Conservation (phyloP, 2,113 vertebrate genomes). For the Ammodytes marinus region DNA sequence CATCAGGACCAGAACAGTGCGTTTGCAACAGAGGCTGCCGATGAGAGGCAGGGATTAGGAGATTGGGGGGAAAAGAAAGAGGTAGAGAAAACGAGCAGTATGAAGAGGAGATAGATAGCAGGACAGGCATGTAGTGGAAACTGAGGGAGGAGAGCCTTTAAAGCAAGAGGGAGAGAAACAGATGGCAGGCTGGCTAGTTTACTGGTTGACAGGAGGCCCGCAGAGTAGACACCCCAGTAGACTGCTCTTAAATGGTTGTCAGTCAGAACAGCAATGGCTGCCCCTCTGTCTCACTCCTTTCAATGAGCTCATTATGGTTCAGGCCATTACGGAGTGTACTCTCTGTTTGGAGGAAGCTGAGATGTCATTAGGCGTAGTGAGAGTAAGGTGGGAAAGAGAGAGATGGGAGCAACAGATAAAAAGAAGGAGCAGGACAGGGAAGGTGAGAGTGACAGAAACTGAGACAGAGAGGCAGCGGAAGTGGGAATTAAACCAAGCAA, state of each 20-base stretch:
- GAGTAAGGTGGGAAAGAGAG: slow-evolving; percentile 18
- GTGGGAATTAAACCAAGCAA: background rate
- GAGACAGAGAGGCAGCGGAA: background rate
- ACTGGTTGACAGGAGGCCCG: slow-evolving; percentile 40
- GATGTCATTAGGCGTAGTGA: slow-evolving; percentile 48
- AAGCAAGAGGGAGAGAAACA: slow-evolving; percentile 8
- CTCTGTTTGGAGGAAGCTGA: slow-evolving; percentile 53
- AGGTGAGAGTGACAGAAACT: slow-evolving; percentile 1
- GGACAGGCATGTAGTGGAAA: slow-evolving; percentile 37
- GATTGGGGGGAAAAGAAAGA: background rate
- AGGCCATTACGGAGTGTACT: slow-evolving; percentile 47
- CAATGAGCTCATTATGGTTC: slow-evolving; percentile 71
- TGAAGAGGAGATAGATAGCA: slow-evolving; percentile 4
- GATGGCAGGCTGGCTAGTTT: slow-evolving; percentile 26
- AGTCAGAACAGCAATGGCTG: slow-evolving; percentile 42
- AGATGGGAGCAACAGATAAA: slow-evolving; percentile 4
- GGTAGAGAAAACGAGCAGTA: background rate
- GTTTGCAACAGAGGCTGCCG: background rate
- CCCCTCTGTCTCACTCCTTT: slow-evolving; percentile 49
- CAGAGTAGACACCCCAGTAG: slow-evolving; percentile 37
- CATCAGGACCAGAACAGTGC: slow-evolving; percentile 22
- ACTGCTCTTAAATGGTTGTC: slow-evolving; percentile 66
- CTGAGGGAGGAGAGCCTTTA: slow-evolving; percentile 19
- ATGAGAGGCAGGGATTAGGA: slow-evolving; percentile 13
- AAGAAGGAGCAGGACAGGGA: background rate